These are phyloP conservation scores for Leuctra nigra DNA, from an alignment of 2,888 invertebrate species.

Conservation along the genomic window DNA sequence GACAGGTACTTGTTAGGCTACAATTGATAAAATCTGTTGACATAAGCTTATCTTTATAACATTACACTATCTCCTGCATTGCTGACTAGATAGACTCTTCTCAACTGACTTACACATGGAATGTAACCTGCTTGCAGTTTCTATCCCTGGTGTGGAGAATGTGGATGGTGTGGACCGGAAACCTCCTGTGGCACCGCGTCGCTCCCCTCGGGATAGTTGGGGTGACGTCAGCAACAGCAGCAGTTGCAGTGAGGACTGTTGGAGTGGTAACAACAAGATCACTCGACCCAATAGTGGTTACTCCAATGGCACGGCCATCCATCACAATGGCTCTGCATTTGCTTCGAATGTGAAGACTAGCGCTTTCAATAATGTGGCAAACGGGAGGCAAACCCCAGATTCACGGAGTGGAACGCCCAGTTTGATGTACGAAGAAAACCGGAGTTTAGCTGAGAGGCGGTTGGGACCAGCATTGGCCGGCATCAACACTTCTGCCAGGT, in stretches of 20 bases:
- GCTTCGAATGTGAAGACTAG: not conserved
- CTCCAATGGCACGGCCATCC: conserved; percentile 66
- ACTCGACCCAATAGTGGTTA: conserved; percentile 72
- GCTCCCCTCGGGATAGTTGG: conserved; percentile 48
- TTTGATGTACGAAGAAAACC: not conserved
- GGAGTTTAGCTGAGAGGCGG: conserved; percentile 3
- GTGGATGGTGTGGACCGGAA: conserved; percentile 43
- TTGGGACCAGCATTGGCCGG: conserved; percentile 6
- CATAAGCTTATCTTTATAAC: too few relatives aligned
- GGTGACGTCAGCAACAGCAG: conserved; percentile 42
- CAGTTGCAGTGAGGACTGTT: conserved; percentile 34
- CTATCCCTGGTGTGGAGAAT: conserved; percentile 18
- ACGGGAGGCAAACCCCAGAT: conserved; percentile 4
- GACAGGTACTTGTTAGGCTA: too few relatives aligned
- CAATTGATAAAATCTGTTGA: too few relatives aligned
- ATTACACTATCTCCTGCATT: too few relatives aligned
- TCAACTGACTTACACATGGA: too few relatives aligned
- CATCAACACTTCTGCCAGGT: conserved; percentile 11
- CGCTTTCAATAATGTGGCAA: not conserved
- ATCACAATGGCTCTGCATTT: conserved; percentile 7
- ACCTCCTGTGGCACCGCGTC: conserved; percentile 55
- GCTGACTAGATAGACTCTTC: too few relatives aligned
- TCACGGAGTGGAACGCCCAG: conserved; percentile 3
- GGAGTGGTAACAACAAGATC: conserved; percentile 48
- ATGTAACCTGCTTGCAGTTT: too few relatives aligned